These are phyloP conservation scores for Pedionomus torquatus DNA, from an alignment of 2,113 vertebrate species.

Conservation along the genomic window DNA sequence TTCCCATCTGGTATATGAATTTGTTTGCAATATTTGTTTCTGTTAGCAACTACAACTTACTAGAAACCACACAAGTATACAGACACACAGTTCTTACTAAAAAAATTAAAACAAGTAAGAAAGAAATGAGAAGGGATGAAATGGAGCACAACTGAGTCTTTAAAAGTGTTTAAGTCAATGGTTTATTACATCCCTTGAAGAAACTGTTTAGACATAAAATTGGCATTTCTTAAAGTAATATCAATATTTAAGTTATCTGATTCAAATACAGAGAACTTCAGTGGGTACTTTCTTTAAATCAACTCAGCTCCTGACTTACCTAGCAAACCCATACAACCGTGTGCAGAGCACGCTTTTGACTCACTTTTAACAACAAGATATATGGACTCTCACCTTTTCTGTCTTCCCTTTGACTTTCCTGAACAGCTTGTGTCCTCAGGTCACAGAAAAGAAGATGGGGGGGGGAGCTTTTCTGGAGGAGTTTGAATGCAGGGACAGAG, in stretches of 20 bases:
- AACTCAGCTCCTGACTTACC: not conserved
- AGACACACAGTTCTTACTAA: not conserved
- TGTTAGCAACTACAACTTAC: constrained; percentile 58
- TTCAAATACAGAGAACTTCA: not conserved
- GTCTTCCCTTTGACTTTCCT: not conserved
- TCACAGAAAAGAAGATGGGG: not conserved
- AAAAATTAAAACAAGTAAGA: not conserved
- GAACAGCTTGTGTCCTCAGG: not conserved
- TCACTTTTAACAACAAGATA: not conserved
- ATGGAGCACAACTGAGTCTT: not conserved
- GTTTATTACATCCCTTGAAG: not conserved
- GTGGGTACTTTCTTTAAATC: not conserved
- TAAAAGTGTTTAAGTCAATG: not conserved
- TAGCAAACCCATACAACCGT: not conserved
- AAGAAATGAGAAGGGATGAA: not conserved
- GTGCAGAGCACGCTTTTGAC: not conserved
- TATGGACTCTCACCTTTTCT: not conserved
- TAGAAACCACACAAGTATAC: not conserved
- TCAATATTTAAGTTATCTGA: not conserved
- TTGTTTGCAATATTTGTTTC: constrained; percentile 69
- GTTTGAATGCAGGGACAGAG: not conserved
- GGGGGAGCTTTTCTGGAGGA: not conserved
- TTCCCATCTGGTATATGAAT: constrained; percentile 54
- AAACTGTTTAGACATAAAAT: not conserved
- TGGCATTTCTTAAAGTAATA: not conserved